A percentile compares a stretch with the other conserved stretches of the same genome.
Evolutionary conservation across 2,113 vertebrate genomes (phyloP).

Genomic region (Labeo catla): DNA sequence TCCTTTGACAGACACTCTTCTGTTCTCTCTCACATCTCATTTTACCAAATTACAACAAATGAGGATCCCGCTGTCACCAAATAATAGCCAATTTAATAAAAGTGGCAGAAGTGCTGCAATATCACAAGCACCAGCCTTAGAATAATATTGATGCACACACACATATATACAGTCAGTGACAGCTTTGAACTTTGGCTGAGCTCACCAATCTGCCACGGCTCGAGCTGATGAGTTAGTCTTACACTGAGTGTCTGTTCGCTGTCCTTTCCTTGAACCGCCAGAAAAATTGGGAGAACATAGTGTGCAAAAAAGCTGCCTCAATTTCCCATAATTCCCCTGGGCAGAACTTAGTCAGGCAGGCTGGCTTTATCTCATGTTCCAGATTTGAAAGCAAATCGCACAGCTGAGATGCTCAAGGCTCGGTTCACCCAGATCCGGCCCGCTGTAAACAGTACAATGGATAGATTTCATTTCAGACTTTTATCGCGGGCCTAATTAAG

Average conservation of each 20-base stretch:
- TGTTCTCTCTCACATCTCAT: not conserved
- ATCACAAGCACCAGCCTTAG: not conserved
- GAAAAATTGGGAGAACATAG: conserved; percentile 21
- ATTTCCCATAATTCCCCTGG: conserved; percentile 37
- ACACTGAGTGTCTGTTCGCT: conserved; percentile 17
- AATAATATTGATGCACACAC: not conserved
- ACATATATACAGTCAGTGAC: not conserved
- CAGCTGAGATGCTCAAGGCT: not conserved
- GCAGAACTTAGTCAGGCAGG: conserved; percentile 9
- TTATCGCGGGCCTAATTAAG: conserved; percentile 45
- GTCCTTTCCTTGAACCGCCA: conserved; percentile 49
- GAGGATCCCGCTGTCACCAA: not conserved
- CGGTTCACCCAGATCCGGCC: conserved; percentile 17
- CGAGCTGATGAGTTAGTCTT: conserved; percentile 17
- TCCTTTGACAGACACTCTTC: not conserved
- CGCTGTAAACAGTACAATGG: conserved; percentile 9
- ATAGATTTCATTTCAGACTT: conserved; percentile 31
- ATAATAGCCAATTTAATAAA: conserved; percentile 27
- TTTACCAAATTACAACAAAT: not conserved
- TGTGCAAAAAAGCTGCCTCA: conserved; percentile 33
- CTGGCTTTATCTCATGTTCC: conserved; percentile 42
- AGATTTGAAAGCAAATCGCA: conserved; percentile 31
- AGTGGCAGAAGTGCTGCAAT: not conserved
- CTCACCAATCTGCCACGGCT: not conserved
- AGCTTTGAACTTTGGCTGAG: conserved; percentile 53